Evolutionary conservation across 2,113 vertebrate genomes (phyloP), one percentile per base, ranked within the genome.

Genomic region (Tenebrosternarchus preto): DNA sequence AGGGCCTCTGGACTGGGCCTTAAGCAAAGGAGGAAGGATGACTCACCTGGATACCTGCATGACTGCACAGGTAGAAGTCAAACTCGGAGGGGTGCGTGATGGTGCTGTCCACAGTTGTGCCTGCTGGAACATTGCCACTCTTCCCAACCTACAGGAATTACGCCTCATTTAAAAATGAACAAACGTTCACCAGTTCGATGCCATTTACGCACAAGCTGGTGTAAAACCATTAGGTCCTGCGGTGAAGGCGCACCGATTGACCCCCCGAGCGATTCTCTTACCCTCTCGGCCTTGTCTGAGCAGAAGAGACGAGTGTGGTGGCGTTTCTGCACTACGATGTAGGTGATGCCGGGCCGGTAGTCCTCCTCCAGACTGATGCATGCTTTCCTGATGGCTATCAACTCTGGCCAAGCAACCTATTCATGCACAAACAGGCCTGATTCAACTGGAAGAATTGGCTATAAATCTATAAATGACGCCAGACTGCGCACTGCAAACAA

Each of bases 51-150:
- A 99, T 99, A 83, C 98, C 98, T 86, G 97, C 97, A 85, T 99
- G 98, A 94, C 97, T 99, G 93, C 98, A 99, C 92, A 99, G 94
- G 92, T 99, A 99, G 94, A 99, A 99, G 90, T 99, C 97, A 81
- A 99, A 99, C 88, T 99, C 97, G 1, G 98, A 98, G 15, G 98
- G 98, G 89, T 99, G 98, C 0, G 97, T 99, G 92, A 99, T 98
- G 83, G 97, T 99, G 90, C 96, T 99, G 89, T 99, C 96, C 91
- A 99, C 98, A 0, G 97, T 99, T 77, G 98, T 99, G 84, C 97
- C 97, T n/a, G 98, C 97, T 57, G 98, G 98, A 68, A 99, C 97
- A 1, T 99, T 99, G 68, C 98, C 98, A 60, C 97, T 99, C 93
- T 99, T 99, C 63, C 98, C 98, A 60, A 99, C 97, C 98, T 99